Conservation (phyloP, 2,888 invertebrate species). For the Deroplatys truncata region DNA sequence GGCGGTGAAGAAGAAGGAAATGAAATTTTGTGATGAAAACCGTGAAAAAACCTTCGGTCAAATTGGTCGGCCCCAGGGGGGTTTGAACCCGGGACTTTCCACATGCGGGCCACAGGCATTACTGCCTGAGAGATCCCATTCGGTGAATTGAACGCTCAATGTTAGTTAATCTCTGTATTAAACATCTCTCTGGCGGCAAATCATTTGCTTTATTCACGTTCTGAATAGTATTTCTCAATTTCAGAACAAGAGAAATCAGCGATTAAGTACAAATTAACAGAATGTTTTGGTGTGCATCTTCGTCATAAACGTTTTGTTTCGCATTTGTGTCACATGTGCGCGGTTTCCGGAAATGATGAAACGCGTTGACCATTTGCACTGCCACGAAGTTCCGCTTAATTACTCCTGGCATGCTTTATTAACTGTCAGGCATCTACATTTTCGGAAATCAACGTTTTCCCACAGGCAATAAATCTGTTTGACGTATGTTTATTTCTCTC, state of each 20-base stretch:
- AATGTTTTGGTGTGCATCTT: neutral
- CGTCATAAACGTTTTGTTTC: neutral
- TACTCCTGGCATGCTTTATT: neutral
- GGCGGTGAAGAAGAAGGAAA: too few species aligned
- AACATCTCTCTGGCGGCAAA: too few species aligned
- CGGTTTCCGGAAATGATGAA: neutral
- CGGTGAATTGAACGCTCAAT: too few species aligned
- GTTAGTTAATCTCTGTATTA: too few species aligned
- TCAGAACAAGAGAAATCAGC: neutral
- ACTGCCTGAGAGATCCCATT: too few species aligned
- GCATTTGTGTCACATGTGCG: neutral
- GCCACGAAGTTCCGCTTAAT: neutral
- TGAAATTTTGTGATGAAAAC: too few species aligned
- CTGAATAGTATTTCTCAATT: too few species aligned
- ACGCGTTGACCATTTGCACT: neutral
- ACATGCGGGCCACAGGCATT: too few species aligned
- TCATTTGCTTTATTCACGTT: too few species aligned
- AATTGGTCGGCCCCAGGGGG: too few species aligned
- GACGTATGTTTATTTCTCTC: neutral
- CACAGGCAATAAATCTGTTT: neutral
- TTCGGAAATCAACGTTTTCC: neutral
- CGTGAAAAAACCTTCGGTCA: too few species aligned
- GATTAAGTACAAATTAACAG: neutral
- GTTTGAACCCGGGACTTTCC: too few species aligned
- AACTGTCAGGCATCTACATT: neutral